Base-by-base conservation (phyloP, 1,140 invertebrate genomes). In the Sipha flava region DNA sequence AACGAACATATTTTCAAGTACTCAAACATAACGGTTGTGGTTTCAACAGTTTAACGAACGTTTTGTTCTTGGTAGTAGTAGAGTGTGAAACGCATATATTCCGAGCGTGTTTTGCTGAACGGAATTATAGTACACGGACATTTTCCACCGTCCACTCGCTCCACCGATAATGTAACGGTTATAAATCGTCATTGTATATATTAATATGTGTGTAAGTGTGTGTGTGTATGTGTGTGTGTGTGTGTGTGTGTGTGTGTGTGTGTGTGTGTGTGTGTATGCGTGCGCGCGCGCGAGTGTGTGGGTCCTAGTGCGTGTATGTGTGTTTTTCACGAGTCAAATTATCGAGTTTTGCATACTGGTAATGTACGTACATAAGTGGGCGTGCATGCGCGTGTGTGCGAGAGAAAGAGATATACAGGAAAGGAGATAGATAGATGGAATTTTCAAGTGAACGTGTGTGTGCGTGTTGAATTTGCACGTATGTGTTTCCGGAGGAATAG, bases 271-370 rank as follows among this genome's bases (percentile, higher is more conserved):
- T n/a, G n/a, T n/a, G 9, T 62, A 16, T 34, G 29, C 18, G 18
- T 37, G 7, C 31, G 18, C 3, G 5, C 16, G 23, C 16, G 9
- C 9, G 23, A 7, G 21, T 23, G 62, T n/a, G 62, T 66, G 62
- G 18, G 21, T 40, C 2, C 21, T 37, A 1, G 21, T 23, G 29
- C 6, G 10, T 6, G 62, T 18, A 7, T 1, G 7, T 3, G 73
- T 43, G 73, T 77, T 77, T 57, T 77, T 59, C 52, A n/a, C 49
- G 34, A 59, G 73, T 26, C 52, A 59, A 77, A 77, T 77, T 59
- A 77, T 77, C 72, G 72, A 37, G 49, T 54, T 52, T 23, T 49
- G n/a, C n/a, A n/a, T n/a, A n/a, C n/a, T n/a, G n/a, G n/a, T n/a
- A n/a, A n/a, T n/a, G n/a, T n/a, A n/a, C n/a, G n/a, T n/a, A n/a